Conservation (phyloP, 2,113 vertebrate species). For the Carettochelys insculpta region DNA sequence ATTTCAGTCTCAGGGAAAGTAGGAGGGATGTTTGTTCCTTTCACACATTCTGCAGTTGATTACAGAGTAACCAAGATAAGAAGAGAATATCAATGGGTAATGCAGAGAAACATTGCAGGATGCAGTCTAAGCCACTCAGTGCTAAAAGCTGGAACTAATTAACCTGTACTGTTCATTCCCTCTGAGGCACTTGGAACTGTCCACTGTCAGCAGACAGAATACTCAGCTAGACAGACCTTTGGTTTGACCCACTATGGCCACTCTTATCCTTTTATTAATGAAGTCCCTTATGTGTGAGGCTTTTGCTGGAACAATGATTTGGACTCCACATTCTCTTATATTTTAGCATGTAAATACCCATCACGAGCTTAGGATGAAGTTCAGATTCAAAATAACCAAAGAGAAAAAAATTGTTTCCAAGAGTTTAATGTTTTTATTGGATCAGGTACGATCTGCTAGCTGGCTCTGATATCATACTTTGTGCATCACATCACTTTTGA, state of each 20-base stretch:
- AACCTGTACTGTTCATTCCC: background rate
- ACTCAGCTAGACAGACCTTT: background rate
- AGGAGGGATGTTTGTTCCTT: fast-evolving
- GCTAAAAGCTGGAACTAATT: background rate
- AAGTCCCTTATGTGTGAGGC: background rate
- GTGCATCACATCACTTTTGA: background rate
- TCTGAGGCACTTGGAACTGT: background rate
- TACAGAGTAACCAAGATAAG: background rate
- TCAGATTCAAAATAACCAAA: background rate
- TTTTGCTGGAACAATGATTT: background rate
- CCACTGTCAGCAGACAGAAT: background rate
- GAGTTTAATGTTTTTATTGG: background rate
- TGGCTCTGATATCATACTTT: background rate
- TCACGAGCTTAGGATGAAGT: background rate
- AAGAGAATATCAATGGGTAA: background rate
- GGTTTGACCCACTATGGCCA: background rate
- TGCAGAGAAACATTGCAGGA: background rate
- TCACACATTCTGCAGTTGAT: background rate
- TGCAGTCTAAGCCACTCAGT: background rate
- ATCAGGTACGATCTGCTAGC: background rate
- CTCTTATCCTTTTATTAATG: background rate
- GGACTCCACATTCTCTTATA: background rate
- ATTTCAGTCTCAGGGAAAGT: background rate
- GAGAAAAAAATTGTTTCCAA: background rate
- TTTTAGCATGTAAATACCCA: background rate